Conservation (phyloP, 2,113 vertebrate genomes). For the Patagioenas fasciata region DNA sequence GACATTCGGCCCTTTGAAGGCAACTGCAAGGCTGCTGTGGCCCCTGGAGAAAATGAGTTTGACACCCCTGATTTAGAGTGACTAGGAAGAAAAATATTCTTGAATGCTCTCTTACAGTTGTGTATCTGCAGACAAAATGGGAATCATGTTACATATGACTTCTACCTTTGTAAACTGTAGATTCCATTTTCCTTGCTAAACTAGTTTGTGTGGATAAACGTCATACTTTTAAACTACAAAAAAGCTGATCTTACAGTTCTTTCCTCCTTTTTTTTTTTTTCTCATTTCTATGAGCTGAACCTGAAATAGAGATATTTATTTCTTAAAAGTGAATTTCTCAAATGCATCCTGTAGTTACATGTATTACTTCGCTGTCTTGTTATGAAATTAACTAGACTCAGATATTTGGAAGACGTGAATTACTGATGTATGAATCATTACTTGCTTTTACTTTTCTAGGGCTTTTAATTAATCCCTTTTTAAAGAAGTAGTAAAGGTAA, state of each 20-base stretch:
- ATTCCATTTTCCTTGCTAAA: background rate
- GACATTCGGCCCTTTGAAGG: too few relatives aligned
- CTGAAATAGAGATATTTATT: background rate
- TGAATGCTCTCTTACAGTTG: background rate
- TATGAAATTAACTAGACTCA: background rate
- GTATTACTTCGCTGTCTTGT: background rate
- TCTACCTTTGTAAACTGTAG: background rate
- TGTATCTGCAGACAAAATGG: background rate
- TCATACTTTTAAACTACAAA: background rate
- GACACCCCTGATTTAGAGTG: background rate
- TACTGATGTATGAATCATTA: background rate
- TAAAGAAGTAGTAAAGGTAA: background rate
- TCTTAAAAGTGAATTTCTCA: background rate
- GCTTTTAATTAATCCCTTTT: background rate
- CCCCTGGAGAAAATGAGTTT: too few relatives aligned
- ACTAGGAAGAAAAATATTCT: background rate
- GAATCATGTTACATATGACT: accelerated
- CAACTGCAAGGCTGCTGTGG: too few relatives aligned
- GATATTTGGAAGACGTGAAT: background rate
- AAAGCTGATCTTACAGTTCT: background rate
- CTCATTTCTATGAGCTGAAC: background rate
- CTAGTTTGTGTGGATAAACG: background rate
- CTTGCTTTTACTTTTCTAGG: background rate
- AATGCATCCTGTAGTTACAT: background rate
- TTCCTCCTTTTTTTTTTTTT: background rate